phyloP scores from a whole-genome alignment of 2,888 invertebrate genomes.

The Torymus auratus region DNA sequence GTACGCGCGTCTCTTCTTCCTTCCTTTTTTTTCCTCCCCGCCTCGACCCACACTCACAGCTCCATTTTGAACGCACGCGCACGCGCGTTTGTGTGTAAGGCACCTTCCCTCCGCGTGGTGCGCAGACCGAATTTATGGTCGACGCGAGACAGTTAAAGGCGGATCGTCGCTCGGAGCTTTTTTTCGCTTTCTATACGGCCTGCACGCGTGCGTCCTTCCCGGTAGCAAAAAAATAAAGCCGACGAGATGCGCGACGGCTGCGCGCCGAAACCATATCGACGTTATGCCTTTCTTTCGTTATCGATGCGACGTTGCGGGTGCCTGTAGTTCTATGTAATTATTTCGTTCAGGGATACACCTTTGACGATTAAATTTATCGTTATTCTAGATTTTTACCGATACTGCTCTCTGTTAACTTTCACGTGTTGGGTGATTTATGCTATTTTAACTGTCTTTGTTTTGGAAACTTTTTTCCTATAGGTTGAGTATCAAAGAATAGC shows the following conservation, averaged over 20 bases:
- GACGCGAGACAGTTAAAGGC: conserved; percentile 60
- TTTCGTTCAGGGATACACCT: conserved; percentile 26
- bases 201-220: conserved; percentile 10
- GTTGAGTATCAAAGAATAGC: too few species aligned
- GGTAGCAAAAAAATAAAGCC: conserved; percentile 40
- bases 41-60: not conserved
- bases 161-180: conserved; percentile 53
- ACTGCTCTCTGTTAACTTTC: not conserved
- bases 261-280: conserved; percentile 17
- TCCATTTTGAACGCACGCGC: not conserved
- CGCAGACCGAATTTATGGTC: conserved; percentile 59
- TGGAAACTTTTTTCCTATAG: too few species aligned
- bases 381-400: not conserved
- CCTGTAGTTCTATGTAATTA: conserved; percentile 44
- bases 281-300: conserved; percentile 26
- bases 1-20: not conserved
- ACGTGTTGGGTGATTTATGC: too few species aligned
- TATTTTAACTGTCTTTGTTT: too few species aligned
- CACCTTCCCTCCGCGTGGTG: conserved; percentile 13
- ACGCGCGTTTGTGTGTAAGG: not conserved
- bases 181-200: not conserved
- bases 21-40: not conserved
- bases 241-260: not conserved
- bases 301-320: conserved; percentile 25
- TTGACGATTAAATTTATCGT: conserved; percentile 34